Conservation (phyloP, 2,113 vertebrate species). For the Monopterus albus region DNA sequence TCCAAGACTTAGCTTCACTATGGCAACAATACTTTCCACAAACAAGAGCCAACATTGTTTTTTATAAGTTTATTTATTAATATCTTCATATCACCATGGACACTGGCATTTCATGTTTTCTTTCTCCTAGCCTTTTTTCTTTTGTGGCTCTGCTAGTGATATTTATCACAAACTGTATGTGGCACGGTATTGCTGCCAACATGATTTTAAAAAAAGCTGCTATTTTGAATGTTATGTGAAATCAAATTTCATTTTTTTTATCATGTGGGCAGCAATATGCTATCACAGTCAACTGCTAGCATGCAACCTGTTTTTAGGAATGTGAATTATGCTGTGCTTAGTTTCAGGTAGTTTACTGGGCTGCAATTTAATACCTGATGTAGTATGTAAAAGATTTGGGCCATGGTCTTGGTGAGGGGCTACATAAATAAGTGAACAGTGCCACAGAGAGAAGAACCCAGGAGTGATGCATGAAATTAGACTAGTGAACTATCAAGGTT, state of each 20-base stretch:
- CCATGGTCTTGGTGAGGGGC: neutral
- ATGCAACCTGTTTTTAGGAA: neutral
- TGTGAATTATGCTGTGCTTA: neutral
- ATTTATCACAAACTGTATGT: neutral
- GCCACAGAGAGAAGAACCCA: neutral
- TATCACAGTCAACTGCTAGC: neutral
- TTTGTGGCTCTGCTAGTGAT: neutral
- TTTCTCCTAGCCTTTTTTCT: neutral
- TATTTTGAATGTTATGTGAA: neutral
- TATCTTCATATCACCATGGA: slow-evolving; percentile 55
- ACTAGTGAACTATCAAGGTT: slow-evolving; percentile 14
- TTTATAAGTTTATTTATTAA: slow-evolving; percentile 9
- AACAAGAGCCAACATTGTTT: slow-evolving; percentile 8
- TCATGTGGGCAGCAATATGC: neutral
- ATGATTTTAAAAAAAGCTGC: neutral
- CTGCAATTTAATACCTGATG: neutral
- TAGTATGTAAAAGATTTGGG: neutral
- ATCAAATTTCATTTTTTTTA: neutral
- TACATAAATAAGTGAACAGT: slow-evolving; percentile 3
- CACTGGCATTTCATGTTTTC: neutral
- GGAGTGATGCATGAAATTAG: slow-evolving; percentile 14
- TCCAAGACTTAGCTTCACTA: slow-evolving; percentile 30
- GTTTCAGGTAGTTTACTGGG: neutral
- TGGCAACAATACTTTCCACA: slow-evolving; percentile 35
- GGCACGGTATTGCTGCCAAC: neutral